phyloP scores from a whole-genome alignment of 2,113 vertebrate genomes.

The Poicephalus meyeri region DNA sequence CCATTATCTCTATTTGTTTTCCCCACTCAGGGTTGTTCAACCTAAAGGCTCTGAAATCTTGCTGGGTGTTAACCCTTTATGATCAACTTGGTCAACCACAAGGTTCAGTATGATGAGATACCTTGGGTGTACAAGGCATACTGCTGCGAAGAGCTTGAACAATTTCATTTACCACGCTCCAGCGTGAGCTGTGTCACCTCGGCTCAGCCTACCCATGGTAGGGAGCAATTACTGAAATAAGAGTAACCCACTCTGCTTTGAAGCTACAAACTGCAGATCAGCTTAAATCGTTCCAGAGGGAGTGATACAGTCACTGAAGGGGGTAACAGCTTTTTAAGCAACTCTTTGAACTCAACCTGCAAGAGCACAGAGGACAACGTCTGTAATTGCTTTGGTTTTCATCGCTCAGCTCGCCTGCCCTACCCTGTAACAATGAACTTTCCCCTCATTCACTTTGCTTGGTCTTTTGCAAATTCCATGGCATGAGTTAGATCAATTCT shows the following conservation, averaged over 20 bases:
- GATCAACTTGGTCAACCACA: background rate
- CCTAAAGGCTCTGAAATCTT: background rate
- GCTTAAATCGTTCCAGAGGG: background rate
- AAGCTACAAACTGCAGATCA: background rate
- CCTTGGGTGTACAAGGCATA: background rate
- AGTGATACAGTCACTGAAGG: background rate
- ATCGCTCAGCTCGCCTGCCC: background rate
- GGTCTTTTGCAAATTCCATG: background rate
- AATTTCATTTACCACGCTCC: background rate
- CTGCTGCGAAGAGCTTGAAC: background rate
- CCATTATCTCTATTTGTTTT: background rate
- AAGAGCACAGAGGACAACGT: background rate
- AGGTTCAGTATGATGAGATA: background rate
- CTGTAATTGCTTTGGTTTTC: background rate
- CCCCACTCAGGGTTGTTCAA: background rate
- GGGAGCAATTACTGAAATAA: background rate
- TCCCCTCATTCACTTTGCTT: background rate
- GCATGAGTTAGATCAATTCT: background rate
- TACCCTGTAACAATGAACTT: background rate
- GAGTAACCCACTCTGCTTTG: background rate
- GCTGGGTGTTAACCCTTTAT: background rate
- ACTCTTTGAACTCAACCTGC: background rate
- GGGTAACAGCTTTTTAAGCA: background rate
- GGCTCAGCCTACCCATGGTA: background rate
- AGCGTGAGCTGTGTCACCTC: background rate